Conservation (phyloP, 2,888 invertebrate genomes). For the Pollenia griseotomentosa region DNA sequence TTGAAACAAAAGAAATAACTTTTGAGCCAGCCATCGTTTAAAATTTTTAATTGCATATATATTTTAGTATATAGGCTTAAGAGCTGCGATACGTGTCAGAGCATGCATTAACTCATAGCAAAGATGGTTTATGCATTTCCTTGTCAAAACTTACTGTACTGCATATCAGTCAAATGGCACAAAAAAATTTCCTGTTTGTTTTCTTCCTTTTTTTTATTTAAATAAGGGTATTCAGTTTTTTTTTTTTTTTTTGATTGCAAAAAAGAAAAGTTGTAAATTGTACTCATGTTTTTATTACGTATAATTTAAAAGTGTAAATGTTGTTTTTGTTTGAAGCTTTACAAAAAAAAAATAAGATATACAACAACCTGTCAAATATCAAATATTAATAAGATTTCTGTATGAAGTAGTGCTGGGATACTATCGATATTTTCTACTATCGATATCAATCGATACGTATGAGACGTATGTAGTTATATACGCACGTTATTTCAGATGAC, state of each 20-base stretch:
- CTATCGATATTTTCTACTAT: too few species aligned
- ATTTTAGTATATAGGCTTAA: constrained; percentile 54
- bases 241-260: constrained; percentile 5
- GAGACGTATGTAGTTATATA: too few species aligned
- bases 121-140: constrained; percentile 66
- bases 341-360: too few species aligned
- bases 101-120: constrained; percentile 66
- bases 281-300: too few species aligned
- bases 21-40: not conserved
- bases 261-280: too few species aligned
- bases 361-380: too few species aligned
- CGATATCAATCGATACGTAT: too few species aligned
- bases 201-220: constrained; percentile 4
- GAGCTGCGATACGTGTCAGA: constrained; percentile 63
- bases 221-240: not conserved
- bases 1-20: not conserved
- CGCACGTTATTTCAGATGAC: too few species aligned
- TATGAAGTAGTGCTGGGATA: too few species aligned
- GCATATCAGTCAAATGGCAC: constrained; percentile 75
- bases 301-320: too few species aligned
- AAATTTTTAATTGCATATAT: not conserved
- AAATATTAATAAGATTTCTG: too few species aligned
- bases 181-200: constrained; percentile 44
- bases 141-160: constrained; percentile 75
- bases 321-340: too few species aligned